Evolutionary conservation across 2,797 vertebrate genomes (phyloP), one percentile per base, ranked within the genome.

Genomic region (Sylvia borin): DNA sequence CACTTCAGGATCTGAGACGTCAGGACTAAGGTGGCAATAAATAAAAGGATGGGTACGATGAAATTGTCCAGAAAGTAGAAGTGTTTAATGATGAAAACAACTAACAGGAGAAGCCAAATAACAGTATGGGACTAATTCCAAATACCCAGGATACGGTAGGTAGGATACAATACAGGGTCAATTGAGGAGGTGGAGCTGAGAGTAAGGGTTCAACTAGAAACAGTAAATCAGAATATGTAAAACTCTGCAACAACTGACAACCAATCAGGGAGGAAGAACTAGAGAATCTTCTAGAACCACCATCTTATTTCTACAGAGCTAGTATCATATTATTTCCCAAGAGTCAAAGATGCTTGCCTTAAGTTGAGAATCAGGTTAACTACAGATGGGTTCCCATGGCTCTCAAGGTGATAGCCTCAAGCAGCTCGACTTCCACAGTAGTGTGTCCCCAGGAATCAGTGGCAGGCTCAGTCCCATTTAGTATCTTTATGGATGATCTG

Each of bases 401-500:
- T 58, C 34, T 36, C 57, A 58, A 58, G 57, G 10, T 13, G 7
- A 36, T 58, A 34, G 16, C 24, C 16, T 58, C 24, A 26, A 16
- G 22, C n/a, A 25, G 22, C 55, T 11, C 5, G 8, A 26, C 24
- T 36, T 34, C 24, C 34, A 36, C 34, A 60, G 24, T 17, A 43
- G 25, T 66, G 43, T 48, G 43, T 48, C 17, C 43, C 22, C 7
- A 5, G 45, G 24, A 13, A 9, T 48, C 32, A 15, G 5, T 47
- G 64, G 32, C 15, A 20, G 34, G 20, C 31, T 32, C 24, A 16
- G 18, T 20, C 8, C 70, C 34, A 8, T 5, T 45, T 11, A 45
- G 5, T 45, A 25, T 26, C 11, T 13, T 13, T 8, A 16, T 0
- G 38, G 42, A 17, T 8, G 6, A 10, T 74, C 27, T 7, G 14